Percentiles rank a stretch among this genome's conserved stretches.
These are phyloP conservation scores for Phrynocephalus vlangalii DNA, from an alignment of 2,797 vertebrate genomes.

Conservation along the genomic window DNA sequence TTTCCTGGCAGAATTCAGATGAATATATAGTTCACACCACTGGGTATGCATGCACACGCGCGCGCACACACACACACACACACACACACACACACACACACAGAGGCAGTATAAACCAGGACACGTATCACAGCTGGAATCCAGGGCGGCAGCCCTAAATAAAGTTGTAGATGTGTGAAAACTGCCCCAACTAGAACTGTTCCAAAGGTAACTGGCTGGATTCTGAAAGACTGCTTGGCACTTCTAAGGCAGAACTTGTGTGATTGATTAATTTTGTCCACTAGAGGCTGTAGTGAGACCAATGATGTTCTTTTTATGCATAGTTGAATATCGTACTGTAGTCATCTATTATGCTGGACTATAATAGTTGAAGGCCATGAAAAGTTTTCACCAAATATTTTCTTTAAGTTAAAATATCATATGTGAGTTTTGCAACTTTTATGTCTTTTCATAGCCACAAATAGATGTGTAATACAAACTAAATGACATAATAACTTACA, in stretches of 20 bases:
- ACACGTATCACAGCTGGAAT: background rate
- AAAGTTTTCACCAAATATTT: constrained; percentile 48
- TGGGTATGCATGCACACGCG: too few relatives aligned
- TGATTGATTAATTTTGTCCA: constrained; percentile 75
- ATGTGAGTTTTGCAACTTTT: constrained; percentile 35
- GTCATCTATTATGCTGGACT: constrained; percentile 66
- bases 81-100: too few relatives aligned
- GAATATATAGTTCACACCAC: too few relatives aligned
- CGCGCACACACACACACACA: too few relatives aligned
- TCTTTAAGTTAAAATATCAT: constrained; percentile 34
- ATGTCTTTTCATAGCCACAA: constrained; percentile 29
- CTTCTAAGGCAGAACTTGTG: background rate
- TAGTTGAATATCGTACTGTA: constrained; percentile 32
- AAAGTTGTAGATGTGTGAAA: constrained; percentile 16
- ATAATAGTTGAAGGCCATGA: constrained; percentile 48
- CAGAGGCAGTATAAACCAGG: background rate
- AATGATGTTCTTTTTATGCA: constrained; percentile 72
- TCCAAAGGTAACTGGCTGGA: constrained; percentile 14
- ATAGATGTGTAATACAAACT: constrained; percentile 49
- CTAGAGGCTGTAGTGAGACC: constrained; percentile 84
- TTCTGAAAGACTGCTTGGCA: background rate
- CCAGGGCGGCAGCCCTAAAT: background rate
- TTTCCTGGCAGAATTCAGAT: too few relatives aligned
- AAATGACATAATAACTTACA: constrained; percentile 8
- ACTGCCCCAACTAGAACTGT: background rate